Conservation (phyloP, 2,113 vertebrate genomes). For the Nyctereutes procyonoides region DNA sequence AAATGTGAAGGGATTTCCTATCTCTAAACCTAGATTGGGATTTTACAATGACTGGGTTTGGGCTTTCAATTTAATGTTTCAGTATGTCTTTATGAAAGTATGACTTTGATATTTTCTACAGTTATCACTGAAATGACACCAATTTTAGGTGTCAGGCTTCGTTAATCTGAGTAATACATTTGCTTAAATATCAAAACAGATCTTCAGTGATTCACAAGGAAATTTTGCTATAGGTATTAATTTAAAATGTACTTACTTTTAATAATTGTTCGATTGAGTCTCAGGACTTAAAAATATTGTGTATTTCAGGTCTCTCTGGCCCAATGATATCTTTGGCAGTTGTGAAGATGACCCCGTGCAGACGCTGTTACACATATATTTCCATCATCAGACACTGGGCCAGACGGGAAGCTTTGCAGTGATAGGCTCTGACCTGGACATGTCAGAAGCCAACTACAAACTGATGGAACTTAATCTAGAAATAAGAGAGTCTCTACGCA, state of each 20-base stretch:
- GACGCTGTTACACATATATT: slow-evolving; percentile 97
- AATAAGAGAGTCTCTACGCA: slow-evolving; percentile 95
- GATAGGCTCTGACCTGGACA: slow-evolving; percentile 94
- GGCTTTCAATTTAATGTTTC: not conserved
- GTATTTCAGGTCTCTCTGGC: slow-evolving; percentile 93
- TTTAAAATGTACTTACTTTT: not conserved
- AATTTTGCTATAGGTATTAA: not conserved
- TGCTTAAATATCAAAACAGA: not conserved
- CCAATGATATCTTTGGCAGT: slow-evolving; percentile 96
- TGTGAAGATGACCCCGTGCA: slow-evolving; percentile 94
- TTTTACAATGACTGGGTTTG: not conserved
- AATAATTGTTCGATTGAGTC: not conserved
- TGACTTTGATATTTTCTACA: not conserved
- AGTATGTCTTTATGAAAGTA: not conserved
- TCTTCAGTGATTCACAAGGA: not conserved
- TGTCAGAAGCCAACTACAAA: slow-evolving; percentile 94
- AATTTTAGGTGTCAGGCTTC: not conserved
- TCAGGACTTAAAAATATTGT: slow-evolving; percentile 42
- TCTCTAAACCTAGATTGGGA: not conserved
- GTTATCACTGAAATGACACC: not conserved
- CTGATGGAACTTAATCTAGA: slow-evolving; percentile 99
- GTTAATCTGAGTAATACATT: not conserved
- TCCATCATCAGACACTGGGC: slow-evolving; percentile 97
- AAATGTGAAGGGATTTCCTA: not conserved
- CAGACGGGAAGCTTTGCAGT: slow-evolving; percentile 97